phyloP scores from a whole-genome alignment of 2,113 vertebrate genomes.

The Maccullochella peelii region DNA sequence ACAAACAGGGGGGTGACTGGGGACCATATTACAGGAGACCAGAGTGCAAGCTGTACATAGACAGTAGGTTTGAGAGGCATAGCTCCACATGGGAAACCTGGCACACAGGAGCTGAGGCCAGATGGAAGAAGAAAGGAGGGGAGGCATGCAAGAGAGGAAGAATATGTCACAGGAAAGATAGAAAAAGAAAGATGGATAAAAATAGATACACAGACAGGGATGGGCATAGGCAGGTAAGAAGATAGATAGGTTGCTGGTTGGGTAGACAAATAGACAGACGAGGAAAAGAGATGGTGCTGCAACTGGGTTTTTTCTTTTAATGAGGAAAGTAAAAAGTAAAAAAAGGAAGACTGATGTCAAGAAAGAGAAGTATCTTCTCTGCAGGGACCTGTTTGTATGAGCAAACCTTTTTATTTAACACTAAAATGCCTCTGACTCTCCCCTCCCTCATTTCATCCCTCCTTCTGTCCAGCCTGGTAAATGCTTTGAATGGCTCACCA shows the following conservation, averaged over 20 bases:
- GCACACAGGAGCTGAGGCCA: constrained; percentile 66
- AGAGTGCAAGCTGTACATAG: constrained; percentile 72
- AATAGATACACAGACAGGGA: constrained; percentile 53
- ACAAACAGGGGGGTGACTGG: constrained; percentile 50
- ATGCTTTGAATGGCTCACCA: constrained; percentile 58
- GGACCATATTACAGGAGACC: constrained; percentile 73
- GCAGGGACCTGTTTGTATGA: constrained; percentile 19
- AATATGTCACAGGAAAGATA: constrained; percentile 61
- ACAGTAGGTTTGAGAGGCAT: constrained; percentile 74
- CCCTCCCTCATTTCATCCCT: constrained; percentile 16
- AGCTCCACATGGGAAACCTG: constrained; percentile 75
- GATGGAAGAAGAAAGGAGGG: constrained; percentile 76
- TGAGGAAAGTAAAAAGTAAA: not conserved
- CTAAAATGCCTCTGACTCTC: constrained; percentile 22
- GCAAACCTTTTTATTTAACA: constrained; percentile 55
- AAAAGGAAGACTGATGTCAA: not conserved
- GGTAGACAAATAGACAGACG: constrained; percentile 11
- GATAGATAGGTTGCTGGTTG: constrained; percentile 7
- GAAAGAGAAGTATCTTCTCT: not conserved
- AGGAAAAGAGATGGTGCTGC: not conserved
- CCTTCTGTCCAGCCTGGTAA: constrained; percentile 46
- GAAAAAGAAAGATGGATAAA: constrained; percentile 58
- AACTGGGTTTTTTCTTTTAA: constrained; percentile 17
- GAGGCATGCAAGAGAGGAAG: constrained; percentile 52
- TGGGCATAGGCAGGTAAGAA: constrained; percentile 15